Evolutionary conservation across 2,797 vertebrate species (phyloP).

Genomic region (Lutjanus campechanus): DNA sequence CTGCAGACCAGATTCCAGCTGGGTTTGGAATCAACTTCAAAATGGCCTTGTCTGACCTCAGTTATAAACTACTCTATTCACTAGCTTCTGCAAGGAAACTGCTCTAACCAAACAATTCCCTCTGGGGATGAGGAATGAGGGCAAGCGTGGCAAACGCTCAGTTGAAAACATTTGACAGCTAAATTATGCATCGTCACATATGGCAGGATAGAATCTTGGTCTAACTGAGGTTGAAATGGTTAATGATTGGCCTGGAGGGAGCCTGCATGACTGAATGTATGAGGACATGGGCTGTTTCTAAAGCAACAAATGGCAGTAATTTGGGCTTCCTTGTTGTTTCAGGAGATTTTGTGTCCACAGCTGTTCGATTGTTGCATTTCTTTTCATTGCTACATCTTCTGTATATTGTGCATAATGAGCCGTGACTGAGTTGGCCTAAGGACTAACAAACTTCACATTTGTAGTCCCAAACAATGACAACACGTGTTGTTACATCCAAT

Average conservation of each 20-base stretch:
- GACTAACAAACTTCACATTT: slow-evolving; percentile 16
- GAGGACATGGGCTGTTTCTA: slow-evolving; percentile 67
- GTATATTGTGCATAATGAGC: slow-evolving; percentile 17
- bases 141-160: slow-evolving; percentile 71
- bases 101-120: slow-evolving; percentile 62
- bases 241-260: slow-evolving; percentile 83
- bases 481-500: neutral
- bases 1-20: slow-evolving; percentile 16
- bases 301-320: slow-evolving; percentile 63
- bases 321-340: slow-evolving; percentile 42
- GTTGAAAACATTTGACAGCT: slow-evolving; percentile 74
- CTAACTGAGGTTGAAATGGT: slow-evolving; percentile 80
- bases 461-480: neutral
- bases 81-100: slow-evolving; percentile 34
- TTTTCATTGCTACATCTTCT: slow-evolving; percentile 23
- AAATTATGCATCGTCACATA: slow-evolving; percentile 89
- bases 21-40: slow-evolving; percentile 20
- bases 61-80: slow-evolving; percentile 22
- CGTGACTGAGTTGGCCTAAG: slow-evolving; percentile 1
- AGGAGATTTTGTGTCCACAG: slow-evolving; percentile 41
- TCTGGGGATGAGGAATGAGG: slow-evolving; percentile 73
- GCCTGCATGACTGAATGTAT: slow-evolving; percentile 74
- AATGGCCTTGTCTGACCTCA: slow-evolving; percentile 37
- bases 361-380: slow-evolving; percentile 29
- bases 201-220: slow-evolving; percentile 78